Conservation (phyloP, 2,888 invertebrate genomes). For the Drosophila pegasa region DNA sequence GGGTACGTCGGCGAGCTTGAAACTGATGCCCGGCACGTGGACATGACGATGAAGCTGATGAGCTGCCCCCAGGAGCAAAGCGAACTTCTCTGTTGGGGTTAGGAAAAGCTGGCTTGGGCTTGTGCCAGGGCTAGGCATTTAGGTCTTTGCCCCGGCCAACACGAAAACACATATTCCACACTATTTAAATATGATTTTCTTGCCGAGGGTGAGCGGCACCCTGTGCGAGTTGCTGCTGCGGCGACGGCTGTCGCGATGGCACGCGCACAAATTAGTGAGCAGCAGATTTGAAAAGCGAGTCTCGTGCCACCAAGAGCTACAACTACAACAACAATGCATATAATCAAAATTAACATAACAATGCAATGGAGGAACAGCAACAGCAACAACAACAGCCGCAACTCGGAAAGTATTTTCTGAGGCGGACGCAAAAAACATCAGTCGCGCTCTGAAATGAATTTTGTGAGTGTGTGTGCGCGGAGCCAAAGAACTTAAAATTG, state of each 20-base stretch:
- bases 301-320: slow-evolving; percentile 64
- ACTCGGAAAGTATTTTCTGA: slow-evolving; percentile 48
- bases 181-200: slow-evolving; percentile 71
- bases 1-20: slow-evolving; percentile 58
- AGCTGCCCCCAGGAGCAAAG: slow-evolving; percentile 40
- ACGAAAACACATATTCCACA: slow-evolving; percentile 60
- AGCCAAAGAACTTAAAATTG: slow-evolving; percentile 59
- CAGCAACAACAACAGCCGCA: slow-evolving; percentile 41
- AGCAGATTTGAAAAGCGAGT: slow-evolving; percentile 64
- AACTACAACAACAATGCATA: slow-evolving; percentile 60
- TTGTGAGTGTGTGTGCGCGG: slow-evolving; percentile 37
- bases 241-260: slow-evolving; percentile 56
- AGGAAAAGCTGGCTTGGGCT: neutral
- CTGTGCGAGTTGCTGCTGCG: slow-evolving; percentile 25
- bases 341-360: slow-evolving; percentile 76
- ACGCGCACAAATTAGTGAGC: slow-evolving; percentile 77
- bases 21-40: slow-evolving; percentile 80
- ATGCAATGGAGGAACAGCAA: slow-evolving; percentile 58
- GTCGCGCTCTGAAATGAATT: slow-evolving; percentile 64
- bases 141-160: slow-evolving; percentile 7
- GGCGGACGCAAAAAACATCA: slow-evolving; percentile 35
- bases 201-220: slow-evolving; percentile 27
- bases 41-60: slow-evolving; percentile 51
- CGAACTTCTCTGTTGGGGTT: neutral
- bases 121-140: neutral